These are phyloP conservation scores for Venusia cambrica DNA, from an alignment of 2,888 invertebrate genomes.

Conservation along the genomic window DNA sequence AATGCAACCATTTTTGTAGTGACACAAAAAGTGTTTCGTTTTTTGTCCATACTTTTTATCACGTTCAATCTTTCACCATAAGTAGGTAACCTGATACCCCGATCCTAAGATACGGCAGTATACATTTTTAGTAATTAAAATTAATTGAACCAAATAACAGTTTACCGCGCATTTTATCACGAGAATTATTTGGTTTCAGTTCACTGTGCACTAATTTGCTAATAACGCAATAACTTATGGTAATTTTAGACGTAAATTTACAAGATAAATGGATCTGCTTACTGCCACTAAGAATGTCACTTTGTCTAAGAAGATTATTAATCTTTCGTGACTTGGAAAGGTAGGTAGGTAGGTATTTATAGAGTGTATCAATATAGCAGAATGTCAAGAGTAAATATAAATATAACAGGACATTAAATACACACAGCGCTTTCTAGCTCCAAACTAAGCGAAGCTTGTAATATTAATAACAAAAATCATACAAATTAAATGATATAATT, in stretches of 20 bases:
- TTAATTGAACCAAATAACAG: slow-evolving; percentile 46
- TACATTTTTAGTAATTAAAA: slow-evolving; percentile 47
- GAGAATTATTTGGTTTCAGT: neutral
- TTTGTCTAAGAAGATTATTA: too few species aligned
- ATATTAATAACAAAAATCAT: too few species aligned
- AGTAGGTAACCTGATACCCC: slow-evolving; percentile 35
- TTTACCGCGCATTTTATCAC: slow-evolving; percentile 5
- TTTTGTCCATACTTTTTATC: slow-evolving; percentile 6
- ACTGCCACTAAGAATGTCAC: slow-evolving; percentile 7
- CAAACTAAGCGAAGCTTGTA: too few species aligned
- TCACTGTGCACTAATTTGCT: slow-evolving; percentile 17
- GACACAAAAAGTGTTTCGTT: slow-evolving; percentile 2
- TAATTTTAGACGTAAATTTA: slow-evolving; percentile 11
- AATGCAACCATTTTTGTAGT: too few species aligned
- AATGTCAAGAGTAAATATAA: too few species aligned
- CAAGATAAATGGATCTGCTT: slow-evolving; percentile 4
- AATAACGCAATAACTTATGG: slow-evolving; percentile 12
- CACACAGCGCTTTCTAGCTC: too few species aligned
- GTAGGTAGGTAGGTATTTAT: too few species aligned
- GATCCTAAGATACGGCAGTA: slow-evolving; percentile 32
- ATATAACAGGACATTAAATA: too few species aligned
- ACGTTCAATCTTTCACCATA: slow-evolving; percentile 10
- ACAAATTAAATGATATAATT: too few species aligned
- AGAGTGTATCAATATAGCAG: too few species aligned
- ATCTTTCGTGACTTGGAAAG: too few species aligned